Evolutionary conservation across 2,888 invertebrate genomes (phyloP), one percentile per base, ranked within the genome.

Genomic region (Harpagoxenus sublaevis): DNA sequence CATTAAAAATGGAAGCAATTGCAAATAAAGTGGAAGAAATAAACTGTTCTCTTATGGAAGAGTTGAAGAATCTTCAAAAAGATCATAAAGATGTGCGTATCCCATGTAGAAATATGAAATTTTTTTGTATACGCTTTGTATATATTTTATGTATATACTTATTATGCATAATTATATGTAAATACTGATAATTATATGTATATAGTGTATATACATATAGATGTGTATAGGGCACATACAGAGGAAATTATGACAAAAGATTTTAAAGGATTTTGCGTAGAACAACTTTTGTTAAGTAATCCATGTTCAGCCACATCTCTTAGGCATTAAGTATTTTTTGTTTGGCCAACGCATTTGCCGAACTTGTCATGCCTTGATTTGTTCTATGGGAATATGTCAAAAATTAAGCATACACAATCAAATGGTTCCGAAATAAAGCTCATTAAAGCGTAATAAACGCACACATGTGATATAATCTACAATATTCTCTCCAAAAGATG

Each of bases 21-120:
- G 84, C 88, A 57, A 77, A 91, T 48, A 88, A 92, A 51, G n/a
- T 74, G 1, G 77, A 85, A 5, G 89, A 90, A 51, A 90, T 86
- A 4, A 92, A 93, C 60, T 66, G 75, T 60, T 92, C 88, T 53
- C 84, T 91, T 31, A 74, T 73, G n/a, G 55, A 89, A 73, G 91
- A 93, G 84, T 86, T 93, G 42, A 83, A 90, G 42, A 88, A 93
- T 70, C 86, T 93, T 10, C 90, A 93, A 83, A 89, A 87, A 75
- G 88, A 91, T 55, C 92, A 92, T 73, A 90, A 91, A 84, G 92
- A 93, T 42, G 92, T 93, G 70, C 78, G 88, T 83, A 68, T 10
- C 5, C 28, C 35, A 6, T 23, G 23, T 23, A 23, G 23, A 23
- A 23, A 23, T 23, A 23, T 23, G 23, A 23, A 23, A 23, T 23